Base-by-base conservation (phyloP, 2,888 invertebrate species). In the Heliconius ethilla region DNA sequence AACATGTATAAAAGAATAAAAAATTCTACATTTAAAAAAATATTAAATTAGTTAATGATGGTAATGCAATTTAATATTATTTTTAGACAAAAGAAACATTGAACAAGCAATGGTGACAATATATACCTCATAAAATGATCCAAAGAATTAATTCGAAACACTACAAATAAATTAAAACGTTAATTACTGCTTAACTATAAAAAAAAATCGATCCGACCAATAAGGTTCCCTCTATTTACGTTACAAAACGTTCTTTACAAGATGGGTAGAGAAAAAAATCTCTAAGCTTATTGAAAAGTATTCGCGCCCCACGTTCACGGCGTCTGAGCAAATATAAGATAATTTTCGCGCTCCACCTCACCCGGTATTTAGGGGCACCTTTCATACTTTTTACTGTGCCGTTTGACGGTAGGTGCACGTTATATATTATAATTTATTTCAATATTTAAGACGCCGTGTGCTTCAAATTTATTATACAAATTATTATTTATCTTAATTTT, bases 231-330 rank as follows among this genome's bases (percentile, higher is more conserved):
- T 92, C 90, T 92, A 89, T 92, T 92, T 92, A 87, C 89, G 86
- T 87, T 86, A 87, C 87, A 87, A 88, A 87, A 87, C 87, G 86
- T 83, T 83, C 84, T 89, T 89, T 90, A 90, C 90, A 91, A 92
- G 92, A 92, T 88, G 91, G 90, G 87, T 87, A 91, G 59, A 91
- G 92, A 92, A 94, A 93, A 85, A 84, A 91, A 91, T 90, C 91
- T 92, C 91, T 93, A 93, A 94, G 94, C 94, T 94, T 94, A 94
- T 94, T 94, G 94, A 94, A 94, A 93, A 94, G 94, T 94, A 93
- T 92, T 93, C 92, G 89, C 93, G 92, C 93, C 94, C 94, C 88
- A 89, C 91, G 91, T 93, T 94, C 92, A 94, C 94, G 94, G 92
- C 87, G 88, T 93, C 92, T 94, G 94, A 92, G 90, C 94, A 94